Conservation (phyloP, 2,113 vertebrate species). For the Laticauda colubrina region DNA sequence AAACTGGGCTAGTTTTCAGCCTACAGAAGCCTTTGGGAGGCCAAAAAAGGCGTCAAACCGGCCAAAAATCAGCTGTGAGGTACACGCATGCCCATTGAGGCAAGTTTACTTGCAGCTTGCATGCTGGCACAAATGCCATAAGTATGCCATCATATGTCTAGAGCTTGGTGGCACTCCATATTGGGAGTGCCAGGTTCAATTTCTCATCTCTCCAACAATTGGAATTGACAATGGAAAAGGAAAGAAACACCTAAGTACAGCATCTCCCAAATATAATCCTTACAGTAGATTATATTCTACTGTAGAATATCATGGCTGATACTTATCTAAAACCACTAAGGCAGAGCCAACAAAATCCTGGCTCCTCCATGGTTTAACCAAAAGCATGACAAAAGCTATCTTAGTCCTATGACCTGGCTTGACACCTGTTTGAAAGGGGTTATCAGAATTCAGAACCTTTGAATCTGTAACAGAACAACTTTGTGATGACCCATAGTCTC, state of each 20-base stretch:
- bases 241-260: background rate
- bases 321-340: background rate
- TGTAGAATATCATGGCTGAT: background rate
- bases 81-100: too few species aligned
- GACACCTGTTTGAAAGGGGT: background rate
- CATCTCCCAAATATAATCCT: background rate
- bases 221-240: background rate
- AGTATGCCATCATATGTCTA: too few species aligned
- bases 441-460: background rate
- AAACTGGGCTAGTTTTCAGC: too few species aligned
- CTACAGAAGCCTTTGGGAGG: too few species aligned
- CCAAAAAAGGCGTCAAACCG: too few species aligned
- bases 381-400: background rate
- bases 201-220: background rate
- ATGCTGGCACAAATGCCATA: too few species aligned
- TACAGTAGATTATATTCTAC: too few species aligned
- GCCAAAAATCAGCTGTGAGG: too few species aligned
- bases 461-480: background rate
- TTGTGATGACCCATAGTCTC: too few species aligned
- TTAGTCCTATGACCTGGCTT: background rate
- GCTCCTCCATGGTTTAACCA: background rate
- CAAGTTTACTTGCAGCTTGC: too few species aligned
- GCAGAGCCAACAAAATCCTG: background rate
- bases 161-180: background rate
- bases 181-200: background rate